Evolutionary conservation across 2,113 vertebrate species (phyloP).

Genomic region (Ahaetulla prasina): DNA sequence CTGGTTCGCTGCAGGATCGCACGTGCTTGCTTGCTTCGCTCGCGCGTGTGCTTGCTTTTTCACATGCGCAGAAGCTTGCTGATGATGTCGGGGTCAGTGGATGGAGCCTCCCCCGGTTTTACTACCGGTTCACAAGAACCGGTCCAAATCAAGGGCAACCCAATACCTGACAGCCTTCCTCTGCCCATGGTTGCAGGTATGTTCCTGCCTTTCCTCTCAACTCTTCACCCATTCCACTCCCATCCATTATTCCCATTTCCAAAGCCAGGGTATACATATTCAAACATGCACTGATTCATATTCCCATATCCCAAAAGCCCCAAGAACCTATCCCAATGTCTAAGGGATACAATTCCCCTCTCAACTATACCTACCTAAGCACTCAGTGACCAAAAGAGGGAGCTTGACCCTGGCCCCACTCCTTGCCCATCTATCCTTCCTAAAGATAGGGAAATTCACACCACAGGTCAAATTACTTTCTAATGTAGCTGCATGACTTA

Average conservation of each 20-base stretch:
- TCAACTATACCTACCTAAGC: background rate
- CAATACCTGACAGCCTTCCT: background rate
- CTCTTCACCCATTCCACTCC: background rate
- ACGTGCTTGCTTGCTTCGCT: too few species aligned
- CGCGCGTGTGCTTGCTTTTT: too few species aligned
- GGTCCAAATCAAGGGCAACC: too few species aligned
- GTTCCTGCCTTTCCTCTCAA: background rate
- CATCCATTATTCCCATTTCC: background rate
- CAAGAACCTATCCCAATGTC: background rate
- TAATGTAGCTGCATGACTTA: background rate
- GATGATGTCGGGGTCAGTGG: too few species aligned
- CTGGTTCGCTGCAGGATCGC: too few species aligned
- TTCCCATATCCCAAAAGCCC: background rate
- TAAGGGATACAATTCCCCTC: background rate
- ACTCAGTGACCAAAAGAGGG: background rate
- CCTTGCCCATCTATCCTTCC: background rate
- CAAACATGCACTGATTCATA: background rate
- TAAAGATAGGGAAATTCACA: background rate
- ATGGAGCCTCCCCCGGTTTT: too few species aligned
- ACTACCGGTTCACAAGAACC: too few species aligned
- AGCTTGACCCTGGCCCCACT: background rate
- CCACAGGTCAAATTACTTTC: background rate
- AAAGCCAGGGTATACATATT: background rate
- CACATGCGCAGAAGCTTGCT: too few species aligned
- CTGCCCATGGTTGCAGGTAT: background rate